A percentile compares a stretch with the other conserved stretches of the same genome.
phyloP scores from a whole-genome alignment of 2,888 invertebrate species.

The Plebejus anna region DNA sequence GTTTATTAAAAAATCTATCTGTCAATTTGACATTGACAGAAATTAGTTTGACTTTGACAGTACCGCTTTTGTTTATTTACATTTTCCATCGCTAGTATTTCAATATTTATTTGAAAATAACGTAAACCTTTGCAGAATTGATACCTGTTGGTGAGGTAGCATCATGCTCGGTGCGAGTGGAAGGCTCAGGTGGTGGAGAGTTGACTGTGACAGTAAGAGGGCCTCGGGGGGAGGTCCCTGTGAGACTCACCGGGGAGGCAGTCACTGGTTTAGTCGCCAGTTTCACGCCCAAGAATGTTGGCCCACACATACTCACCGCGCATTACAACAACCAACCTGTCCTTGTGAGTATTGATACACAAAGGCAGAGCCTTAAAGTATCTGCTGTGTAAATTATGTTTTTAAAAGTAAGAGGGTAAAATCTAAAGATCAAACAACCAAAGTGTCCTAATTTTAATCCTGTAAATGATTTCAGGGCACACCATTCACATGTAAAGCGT shows the following conservation, averaged over 20 bases:
- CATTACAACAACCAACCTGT: conserved; percentile 95
- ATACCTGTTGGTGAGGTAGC: conserved; percentile 87
- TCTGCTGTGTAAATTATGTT: not conserved
- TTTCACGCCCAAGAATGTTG: conserved; percentile 96
- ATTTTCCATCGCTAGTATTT: conserved; percentile 3
- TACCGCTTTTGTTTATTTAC: not conserved
- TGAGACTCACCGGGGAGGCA: conserved; percentile 92
- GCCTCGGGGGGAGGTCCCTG: conserved; percentile 92
- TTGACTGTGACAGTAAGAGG: conserved; percentile 93
- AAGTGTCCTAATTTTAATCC: not conserved
- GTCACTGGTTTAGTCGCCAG: conserved; percentile 93
- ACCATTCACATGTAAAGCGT: conserved; percentile 94
- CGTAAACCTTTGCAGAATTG: conserved; percentile 77
- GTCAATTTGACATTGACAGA: too few relatives aligned
- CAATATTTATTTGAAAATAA: conserved; percentile 1
- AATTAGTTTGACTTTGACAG: too few relatives aligned
- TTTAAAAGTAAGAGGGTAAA: not conserved
- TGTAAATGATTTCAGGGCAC: conserved; percentile 81
- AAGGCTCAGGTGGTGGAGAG: conserved; percentile 85
- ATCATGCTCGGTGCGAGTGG: conserved; percentile 73
- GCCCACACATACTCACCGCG: conserved; percentile 93
- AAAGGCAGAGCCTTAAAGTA: too few relatives aligned
- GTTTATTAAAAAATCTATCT: too few relatives aligned
- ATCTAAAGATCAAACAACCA: too few relatives aligned
- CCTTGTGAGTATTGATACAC: conserved; percentile 61